Evolutionary conservation across 2,113 vertebrate genomes (phyloP).

Genomic region (Thermophis baileyi): DNA sequence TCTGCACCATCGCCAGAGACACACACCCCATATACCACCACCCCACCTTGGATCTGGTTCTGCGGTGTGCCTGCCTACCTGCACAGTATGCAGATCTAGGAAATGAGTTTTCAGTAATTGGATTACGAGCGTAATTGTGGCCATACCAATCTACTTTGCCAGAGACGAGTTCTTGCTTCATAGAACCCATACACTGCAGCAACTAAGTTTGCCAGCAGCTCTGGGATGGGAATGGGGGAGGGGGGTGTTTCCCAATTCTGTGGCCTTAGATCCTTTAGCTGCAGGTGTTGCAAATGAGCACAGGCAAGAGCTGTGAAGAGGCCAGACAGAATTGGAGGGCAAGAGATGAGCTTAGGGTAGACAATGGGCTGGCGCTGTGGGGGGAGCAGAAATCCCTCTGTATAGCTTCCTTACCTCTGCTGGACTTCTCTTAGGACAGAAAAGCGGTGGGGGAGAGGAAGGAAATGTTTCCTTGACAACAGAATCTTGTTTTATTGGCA

Average conservation of each 20-base stretch:
- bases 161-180: not conserved
- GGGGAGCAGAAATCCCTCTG: not conserved
- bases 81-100: not conserved
- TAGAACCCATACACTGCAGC: not conserved
- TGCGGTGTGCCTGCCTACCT: not conserved
- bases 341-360: not conserved
- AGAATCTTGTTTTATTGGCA: not conserved
- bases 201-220: not conserved
- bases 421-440: not conserved
- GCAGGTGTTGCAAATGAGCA: not conserved
- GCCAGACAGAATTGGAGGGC: not conserved
- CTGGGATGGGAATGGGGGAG: not conserved
- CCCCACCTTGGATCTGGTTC: not conserved
- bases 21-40: not conserved
- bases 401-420: not conserved
- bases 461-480: not conserved
- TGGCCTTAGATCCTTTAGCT: not conserved
- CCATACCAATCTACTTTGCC: not conserved
- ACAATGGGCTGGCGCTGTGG: not conserved
- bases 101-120: not conserved
- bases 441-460: not conserved
- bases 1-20: not conserved
- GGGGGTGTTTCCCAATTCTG: not conserved
- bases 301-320: not conserved
- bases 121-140: not conserved